phyloP scores from a whole-genome alignment of 2,888 invertebrate genomes.

The Drosophila stalkeri region DNA sequence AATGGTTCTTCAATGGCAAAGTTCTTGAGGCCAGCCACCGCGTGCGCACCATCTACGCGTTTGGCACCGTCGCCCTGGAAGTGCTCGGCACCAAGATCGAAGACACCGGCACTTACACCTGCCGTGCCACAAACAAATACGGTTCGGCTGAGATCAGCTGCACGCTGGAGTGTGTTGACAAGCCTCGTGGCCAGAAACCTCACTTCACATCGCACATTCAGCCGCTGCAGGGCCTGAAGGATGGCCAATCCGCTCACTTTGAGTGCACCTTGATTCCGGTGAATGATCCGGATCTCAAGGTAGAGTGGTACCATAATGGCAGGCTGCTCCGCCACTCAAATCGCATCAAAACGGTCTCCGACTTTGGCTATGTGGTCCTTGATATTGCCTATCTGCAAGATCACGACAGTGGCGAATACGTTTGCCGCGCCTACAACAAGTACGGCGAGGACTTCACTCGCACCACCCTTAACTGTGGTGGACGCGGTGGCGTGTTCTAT shows the following conservation, averaged over 20 bases:
- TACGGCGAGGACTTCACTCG: conserved; percentile 95
- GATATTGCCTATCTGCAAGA: conserved; percentile 97
- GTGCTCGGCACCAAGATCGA: conserved; percentile 96
- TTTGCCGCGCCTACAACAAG: conserved; percentile 96
- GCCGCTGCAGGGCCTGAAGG: conserved; percentile 93
- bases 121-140: conserved; percentile 95
- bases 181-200: conserved; percentile 93
- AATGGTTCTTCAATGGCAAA: conserved; percentile 98
- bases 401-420: conserved; percentile 96
- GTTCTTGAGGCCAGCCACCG: conserved; percentile 95
- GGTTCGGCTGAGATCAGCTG: conserved; percentile 95
- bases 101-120: conserved; percentile 96
- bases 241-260: conserved; percentile 97
- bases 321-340: conserved; percentile 94
- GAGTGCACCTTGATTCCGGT: conserved; percentile 97
- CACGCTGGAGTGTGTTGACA: conserved; percentile 92
- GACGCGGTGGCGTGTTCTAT: conserved; percentile 93
- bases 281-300: conserved; percentile 96
- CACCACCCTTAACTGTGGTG: conserved; percentile 93
- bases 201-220: conserved; percentile 95
- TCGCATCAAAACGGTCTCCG: conserved; percentile 96
- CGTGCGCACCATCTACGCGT: conserved; percentile 96
- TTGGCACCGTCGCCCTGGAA: conserved; percentile 98
- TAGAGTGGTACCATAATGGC: conserved; percentile 99
- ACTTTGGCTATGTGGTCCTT: conserved; percentile 97